Percentiles rank a stretch among this genome's conserved stretches.
Conservation (phyloP, 2,888 invertebrate species). For the Prenolepis imparis region DNA sequence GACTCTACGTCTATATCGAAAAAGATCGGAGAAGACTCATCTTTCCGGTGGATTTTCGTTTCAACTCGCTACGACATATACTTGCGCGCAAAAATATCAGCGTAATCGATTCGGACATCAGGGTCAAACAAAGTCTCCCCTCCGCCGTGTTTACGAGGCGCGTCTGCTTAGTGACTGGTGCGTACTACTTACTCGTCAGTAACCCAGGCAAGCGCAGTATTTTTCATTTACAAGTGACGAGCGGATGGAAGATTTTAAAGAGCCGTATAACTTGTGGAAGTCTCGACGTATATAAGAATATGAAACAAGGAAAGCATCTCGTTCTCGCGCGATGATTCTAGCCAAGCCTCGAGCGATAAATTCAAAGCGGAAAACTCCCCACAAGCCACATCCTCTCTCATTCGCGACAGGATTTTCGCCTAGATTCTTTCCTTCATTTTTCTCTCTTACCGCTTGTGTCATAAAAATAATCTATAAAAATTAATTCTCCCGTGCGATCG, state of each 20-base stretch:
- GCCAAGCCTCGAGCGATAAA: not conserved
- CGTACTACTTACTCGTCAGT: not conserved
- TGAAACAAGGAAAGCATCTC: not conserved
- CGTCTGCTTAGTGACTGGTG: not conserved
- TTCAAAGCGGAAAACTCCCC: slow-evolving; percentile 62
- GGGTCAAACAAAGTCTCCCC: not conserved
- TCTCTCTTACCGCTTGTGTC: slow-evolving; percentile 53
- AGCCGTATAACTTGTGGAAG: not conserved
- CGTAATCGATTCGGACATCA: not conserved
- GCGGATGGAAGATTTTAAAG: not conserved
- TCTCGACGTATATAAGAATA: not conserved
- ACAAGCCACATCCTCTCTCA: slow-evolving; percentile 41
- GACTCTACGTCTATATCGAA: not conserved
- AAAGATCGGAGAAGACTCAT: not conserved
- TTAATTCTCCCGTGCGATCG: slow-evolving; percentile 50
- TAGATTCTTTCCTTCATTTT: slow-evolving; percentile 61
- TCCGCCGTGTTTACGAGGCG: not conserved
- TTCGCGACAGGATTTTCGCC: slow-evolving; percentile 53
- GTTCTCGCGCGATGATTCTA: not conserved
- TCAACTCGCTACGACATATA: not conserved
- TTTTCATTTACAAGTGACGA: not conserved
- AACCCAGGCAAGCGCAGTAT: not conserved
- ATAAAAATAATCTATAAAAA: slow-evolving; percentile 25
- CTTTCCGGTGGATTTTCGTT: not conserved
- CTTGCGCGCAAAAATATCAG: not conserved